Evolutionary conservation across 2,113 vertebrate genomes (phyloP).

Genomic region (Blennius ocellaris): DNA sequence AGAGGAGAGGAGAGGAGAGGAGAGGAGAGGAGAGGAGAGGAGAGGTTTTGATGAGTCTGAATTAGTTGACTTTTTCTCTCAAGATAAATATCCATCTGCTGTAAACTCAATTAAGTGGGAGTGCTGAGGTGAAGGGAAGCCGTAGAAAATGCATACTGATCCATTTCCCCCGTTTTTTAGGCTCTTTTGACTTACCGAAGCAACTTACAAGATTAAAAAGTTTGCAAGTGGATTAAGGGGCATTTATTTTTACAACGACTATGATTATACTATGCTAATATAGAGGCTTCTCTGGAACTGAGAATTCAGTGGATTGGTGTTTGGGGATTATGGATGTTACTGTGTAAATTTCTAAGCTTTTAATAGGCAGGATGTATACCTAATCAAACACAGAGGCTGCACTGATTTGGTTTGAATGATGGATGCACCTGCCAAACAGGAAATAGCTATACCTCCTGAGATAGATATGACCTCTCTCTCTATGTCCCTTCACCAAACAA

Average conservation of each 20-base stretch:
- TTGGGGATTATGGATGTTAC: neutral
- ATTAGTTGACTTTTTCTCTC: conserved; percentile 40
- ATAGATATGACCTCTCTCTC: neutral
- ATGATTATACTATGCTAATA: neutral
- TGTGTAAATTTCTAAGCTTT: neutral
- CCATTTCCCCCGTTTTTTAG: conserved; percentile 7
- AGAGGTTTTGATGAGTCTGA: conserved; percentile 6
- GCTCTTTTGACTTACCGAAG: conserved; percentile 5
- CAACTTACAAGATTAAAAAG: conserved; percentile 10
- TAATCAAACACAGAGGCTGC: conserved; percentile 9
- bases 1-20: conserved; percentile 5
- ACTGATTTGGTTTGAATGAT: neutral
- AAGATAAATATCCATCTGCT: conserved; percentile 46
- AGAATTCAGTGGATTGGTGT: neutral
- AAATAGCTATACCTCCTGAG: conserved; percentile 10
- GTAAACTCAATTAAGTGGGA: conserved; percentile 51
- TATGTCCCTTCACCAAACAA: conserved; percentile 5
- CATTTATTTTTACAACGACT: neutral
- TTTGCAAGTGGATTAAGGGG: neutral
- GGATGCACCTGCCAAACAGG: conserved; percentile 7
- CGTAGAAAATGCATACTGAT: conserved; percentile 29
- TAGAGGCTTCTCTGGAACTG: neutral
- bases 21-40: conserved; percentile 13
- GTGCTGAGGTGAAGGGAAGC: conserved; percentile 9
- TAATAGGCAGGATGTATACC: neutral